phyloP scores from a whole-genome alignment of 2,113 vertebrate species.

The Kobus ellipsiprymnus region DNA sequence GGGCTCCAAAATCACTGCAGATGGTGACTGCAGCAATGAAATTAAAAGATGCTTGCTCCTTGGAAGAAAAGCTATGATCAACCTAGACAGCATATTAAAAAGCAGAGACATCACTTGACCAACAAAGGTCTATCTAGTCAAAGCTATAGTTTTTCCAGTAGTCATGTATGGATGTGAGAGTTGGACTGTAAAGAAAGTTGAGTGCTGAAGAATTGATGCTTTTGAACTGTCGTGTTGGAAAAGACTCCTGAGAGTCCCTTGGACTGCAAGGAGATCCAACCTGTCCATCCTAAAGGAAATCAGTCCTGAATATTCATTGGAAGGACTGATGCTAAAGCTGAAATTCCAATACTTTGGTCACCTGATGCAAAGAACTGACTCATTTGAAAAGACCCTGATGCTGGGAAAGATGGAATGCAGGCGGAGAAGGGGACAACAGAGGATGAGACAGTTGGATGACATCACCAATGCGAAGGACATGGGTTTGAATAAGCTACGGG shows the following conservation, averaged over 20 bases:
- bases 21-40: background rate
- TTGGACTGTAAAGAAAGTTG: background rate
- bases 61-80: background rate
- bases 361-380: background rate
- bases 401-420: background rate
- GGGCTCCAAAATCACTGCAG: background rate
- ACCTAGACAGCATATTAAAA: background rate
- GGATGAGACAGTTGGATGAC: background rate
- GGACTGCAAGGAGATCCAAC: background rate
- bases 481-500: background rate
- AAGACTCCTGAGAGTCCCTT: background rate
- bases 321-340: background rate
- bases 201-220: background rate
- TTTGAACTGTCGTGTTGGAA: background rate
- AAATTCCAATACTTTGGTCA: background rate
- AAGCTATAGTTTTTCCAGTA: background rate
- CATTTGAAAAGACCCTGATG: background rate
- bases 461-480: background rate
- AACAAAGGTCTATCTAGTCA: background rate
- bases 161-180: background rate
- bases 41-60: background rate
- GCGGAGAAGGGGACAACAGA: background rate
- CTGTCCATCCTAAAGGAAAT: background rate
- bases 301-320: background rate
- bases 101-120: background rate